phyloP scores from a whole-genome alignment of 1,140 invertebrate genomes.

The Plutomurus gul region DNA sequence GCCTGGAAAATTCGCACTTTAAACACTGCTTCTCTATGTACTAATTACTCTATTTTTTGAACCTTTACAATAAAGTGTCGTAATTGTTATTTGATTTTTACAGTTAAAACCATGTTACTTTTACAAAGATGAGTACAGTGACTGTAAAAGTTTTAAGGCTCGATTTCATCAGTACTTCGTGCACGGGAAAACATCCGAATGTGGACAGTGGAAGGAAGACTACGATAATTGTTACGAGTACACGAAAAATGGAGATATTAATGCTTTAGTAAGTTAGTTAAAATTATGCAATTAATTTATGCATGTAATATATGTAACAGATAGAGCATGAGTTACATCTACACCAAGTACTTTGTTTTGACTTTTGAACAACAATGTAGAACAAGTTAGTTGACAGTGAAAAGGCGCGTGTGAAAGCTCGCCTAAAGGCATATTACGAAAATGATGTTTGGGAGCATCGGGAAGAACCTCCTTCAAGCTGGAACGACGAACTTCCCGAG shows the following conservation, averaged over 20 bases:
- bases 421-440: slow-evolving; percentile 68
- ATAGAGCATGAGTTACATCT: background rate
- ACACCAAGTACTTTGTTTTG: slow-evolving; percentile 31
- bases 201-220: slow-evolving; percentile 76
- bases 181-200: slow-evolving; percentile 71
- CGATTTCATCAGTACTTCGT: slow-evolving; percentile 87
- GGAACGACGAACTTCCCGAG: slow-evolving; percentile 76
- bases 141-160: slow-evolving; percentile 72
- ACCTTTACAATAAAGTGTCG: no score
- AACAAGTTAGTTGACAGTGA: slow-evolving; percentile 73
- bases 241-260: slow-evolving; percentile 65
- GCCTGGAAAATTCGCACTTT: no score
- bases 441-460: slow-evolving; percentile 81
- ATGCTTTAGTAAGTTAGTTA: slow-evolving; percentile 67
- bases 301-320: slow-evolving; percentile 33
- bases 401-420: slow-evolving; percentile 63
- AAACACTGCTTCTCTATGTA: no score
- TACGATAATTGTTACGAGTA: slow-evolving; percentile 74
- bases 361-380: no score
- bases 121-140: slow-evolving; percentile 78
- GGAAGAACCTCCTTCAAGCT: slow-evolving; percentile 73
- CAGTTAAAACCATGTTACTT: slow-evolving; percentile 64
- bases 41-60: no score
- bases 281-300: slow-evolving; percentile 12
- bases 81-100: no score